Evolutionary conservation across 2,797 vertebrate genomes (phyloP).

Genomic region (Parambassis ranga): DNA sequence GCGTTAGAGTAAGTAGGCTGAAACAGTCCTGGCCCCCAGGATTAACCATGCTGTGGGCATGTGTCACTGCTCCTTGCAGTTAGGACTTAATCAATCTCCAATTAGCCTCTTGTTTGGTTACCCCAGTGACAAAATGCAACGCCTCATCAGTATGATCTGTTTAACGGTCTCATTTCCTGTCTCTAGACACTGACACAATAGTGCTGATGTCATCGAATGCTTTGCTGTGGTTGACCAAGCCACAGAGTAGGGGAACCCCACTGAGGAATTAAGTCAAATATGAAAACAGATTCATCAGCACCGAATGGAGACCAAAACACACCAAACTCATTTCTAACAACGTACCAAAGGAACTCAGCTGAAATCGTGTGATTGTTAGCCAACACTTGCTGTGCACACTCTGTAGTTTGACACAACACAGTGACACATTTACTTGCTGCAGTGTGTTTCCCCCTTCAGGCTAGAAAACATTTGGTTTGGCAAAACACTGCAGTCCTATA

Average conservation of each 20-base stretch:
- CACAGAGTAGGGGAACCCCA: conserved; percentile 50
- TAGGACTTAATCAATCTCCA: conserved; percentile 38
- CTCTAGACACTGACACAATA: conserved; percentile 31
- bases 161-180: conserved; percentile 53
- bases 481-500: neutral
- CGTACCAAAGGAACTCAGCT: neutral
- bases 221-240: conserved; percentile 47
- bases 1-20: conserved; percentile 18
- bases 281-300: conserved; percentile 38
- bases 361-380: neutral
- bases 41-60: conserved; percentile 28
- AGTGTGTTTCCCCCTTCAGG: conserved; percentile 19
- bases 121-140: conserved; percentile 40
- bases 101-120: conserved; percentile 52
- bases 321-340: neutral
- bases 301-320: conserved; percentile 9
- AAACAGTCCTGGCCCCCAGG: conserved; percentile 9
- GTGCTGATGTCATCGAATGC: conserved; percentile 49
- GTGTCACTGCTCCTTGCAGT: conserved; percentile 19
- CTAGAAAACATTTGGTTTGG: conserved; percentile 42
- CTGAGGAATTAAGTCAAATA: conserved; percentile 29
- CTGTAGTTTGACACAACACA: conserved; percentile 10
- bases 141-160: conserved; percentile 21
- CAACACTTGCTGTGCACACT: neutral
- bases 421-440: conserved; percentile 22